phyloP scores from a whole-genome alignment of 2,888 invertebrate genomes.

The Trisateles emortualis region DNA sequence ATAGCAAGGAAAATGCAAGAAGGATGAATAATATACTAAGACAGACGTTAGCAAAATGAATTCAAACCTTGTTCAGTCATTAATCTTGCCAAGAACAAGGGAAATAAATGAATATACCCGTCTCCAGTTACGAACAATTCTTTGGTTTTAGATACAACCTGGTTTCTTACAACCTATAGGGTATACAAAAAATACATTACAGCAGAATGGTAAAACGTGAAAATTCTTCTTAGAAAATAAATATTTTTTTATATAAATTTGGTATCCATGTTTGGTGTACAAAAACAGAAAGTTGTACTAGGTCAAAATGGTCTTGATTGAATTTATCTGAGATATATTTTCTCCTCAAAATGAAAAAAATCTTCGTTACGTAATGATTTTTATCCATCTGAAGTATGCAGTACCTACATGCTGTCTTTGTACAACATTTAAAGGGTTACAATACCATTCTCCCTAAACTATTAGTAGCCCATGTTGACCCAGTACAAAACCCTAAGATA shows the following conservation, averaged over 20 bases:
- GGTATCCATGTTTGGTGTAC: background rate
- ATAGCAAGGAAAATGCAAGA: slow-evolving; percentile 18
- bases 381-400: no score
- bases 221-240: background rate
- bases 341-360: no score
- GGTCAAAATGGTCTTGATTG: background rate
- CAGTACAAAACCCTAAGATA: no score
- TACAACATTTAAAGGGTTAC: no score
- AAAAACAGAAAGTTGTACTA: background rate
- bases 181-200: slow-evolving; percentile 4
- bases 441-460: no score
- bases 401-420: no score
- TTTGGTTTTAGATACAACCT: slow-evolving; percentile 33
- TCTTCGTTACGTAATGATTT: no score
- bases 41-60: slow-evolving; percentile 27
- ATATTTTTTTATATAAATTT: background rate
- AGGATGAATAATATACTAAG: slow-evolving; percentile 27
- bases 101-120: slow-evolving; percentile 13
- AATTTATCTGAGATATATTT: no score
- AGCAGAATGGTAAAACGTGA: background rate
- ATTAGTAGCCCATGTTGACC: no score
- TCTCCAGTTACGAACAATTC: slow-evolving; percentile 21
- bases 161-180: slow-evolving; percentile 22
- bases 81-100: slow-evolving; percentile 26
- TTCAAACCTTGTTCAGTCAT: slow-evolving; percentile 23